phyloP scores from a whole-genome alignment of 2,113 vertebrate species.

The Calyptommatus sinebrachiatus region DNA sequence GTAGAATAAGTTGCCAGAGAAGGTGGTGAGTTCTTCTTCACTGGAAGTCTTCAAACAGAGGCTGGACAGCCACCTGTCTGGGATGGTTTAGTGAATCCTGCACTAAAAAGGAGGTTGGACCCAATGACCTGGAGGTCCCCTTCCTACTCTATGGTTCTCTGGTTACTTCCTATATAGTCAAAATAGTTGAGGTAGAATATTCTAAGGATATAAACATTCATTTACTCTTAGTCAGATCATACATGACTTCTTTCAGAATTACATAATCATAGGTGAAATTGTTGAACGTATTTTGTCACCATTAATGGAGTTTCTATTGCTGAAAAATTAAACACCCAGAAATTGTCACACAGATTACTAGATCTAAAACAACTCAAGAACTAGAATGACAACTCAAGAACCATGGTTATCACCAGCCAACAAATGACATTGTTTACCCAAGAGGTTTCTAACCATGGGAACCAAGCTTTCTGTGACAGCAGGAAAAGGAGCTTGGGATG shows the following conservation, averaged over 20 bases:
- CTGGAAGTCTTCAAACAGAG: no score
- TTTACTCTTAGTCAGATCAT: constrained; percentile 89
- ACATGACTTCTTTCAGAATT: constrained; percentile 93
- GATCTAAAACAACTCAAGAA: constrained; percentile 74
- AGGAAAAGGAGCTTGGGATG: no score
- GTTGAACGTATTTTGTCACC: constrained; percentile 83
- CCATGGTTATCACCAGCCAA: constrained; percentile 75
- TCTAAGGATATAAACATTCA: constrained; percentile 78
- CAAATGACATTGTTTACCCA: constrained; percentile 83
- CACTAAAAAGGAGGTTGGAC: no score
- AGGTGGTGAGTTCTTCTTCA: no score
- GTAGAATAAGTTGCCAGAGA: no score
- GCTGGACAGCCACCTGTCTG: no score
- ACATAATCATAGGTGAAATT: constrained; percentile 79
- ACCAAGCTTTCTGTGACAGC: no score
- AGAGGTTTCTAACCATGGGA: constrained; percentile 62
- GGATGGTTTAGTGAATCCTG: no score
- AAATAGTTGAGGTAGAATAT: constrained; percentile 95
- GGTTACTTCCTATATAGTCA: constrained; percentile 87
- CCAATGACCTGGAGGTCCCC: no score
- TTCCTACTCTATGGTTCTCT: no score
- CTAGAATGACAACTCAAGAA: constrained; percentile 69
- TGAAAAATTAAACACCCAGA: constrained; percentile 88
- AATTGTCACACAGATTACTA: constrained; percentile 83
- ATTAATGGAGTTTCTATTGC: constrained; percentile 89